Evolutionary conservation across 1,140 invertebrate species (phyloP), one percentile per base, ranked within the genome.

Genomic region (Mamestra configurata): DNA sequence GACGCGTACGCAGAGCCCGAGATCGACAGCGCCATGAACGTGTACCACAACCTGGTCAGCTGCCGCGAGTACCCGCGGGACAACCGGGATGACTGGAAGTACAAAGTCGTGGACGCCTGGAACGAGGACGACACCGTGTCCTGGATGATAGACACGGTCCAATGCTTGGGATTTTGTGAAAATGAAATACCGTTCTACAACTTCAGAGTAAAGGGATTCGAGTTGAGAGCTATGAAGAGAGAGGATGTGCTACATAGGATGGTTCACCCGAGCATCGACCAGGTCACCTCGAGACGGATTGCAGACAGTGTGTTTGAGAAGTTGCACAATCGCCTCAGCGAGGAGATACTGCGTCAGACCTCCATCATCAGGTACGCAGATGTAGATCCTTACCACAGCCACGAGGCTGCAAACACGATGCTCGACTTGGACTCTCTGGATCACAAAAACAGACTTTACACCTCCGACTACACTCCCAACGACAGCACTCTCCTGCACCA

Each of bases 41-140:
- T 92, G 3, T 94, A 94, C 83, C 90, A 93, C 82, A 90, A 85
- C 73, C 84, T 94, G 35, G 84, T 92, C 76, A 89, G 51, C 80
- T 82, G 84, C 57, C 79, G 89, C 18, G 92, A 94, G 40, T 90
- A 89, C 79, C 87, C 40, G 13, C 46, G 66, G 40, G 40, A 64
- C 35, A 20, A 86, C 59, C 83, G 87, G 10, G 94, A 95, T 15
- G 94, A 94, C 5, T 96, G 96, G 96, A 92, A 90, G 57, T 91
- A 93, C 35, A 96, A 96, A 80, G 89, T 92, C 18, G 90, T 96
- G 49, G 88, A 87, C 73, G 90, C 95, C 18, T 96, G 96, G 96
- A 95, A 86, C 78, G 94, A 95, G 66, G 95, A 96, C 22, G 96
- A 96, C 82, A 96, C 96, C n/a, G 93, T 95, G 61, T 94, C 94